phyloP scores from a whole-genome alignment of 2,113 vertebrate genomes.

The Hiodon alosoides region DNA sequence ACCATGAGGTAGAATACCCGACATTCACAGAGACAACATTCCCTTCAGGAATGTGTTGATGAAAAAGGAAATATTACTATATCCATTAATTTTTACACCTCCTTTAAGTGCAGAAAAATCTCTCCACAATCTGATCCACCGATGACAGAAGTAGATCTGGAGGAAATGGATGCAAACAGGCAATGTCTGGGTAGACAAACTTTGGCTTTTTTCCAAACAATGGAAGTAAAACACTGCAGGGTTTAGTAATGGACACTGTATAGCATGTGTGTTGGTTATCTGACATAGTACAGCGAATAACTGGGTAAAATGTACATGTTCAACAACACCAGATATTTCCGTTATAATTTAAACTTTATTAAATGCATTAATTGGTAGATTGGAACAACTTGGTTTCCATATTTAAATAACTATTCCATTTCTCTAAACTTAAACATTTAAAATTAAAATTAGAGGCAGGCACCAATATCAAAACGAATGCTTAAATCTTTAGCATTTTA shows the following conservation, averaged over 20 bases:
- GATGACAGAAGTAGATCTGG: background rate
- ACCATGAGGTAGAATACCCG: no score
- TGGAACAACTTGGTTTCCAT: constrained; percentile 6
- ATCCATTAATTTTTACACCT: no score
- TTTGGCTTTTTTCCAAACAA: background rate
- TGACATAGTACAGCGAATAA: background rate
- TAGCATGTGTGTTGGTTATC: background rate
- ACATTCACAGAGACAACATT: no score
- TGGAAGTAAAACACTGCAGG: background rate
- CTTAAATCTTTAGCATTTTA: no score
- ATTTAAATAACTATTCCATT: background rate
- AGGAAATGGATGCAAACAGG: background rate
- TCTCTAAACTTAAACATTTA: constrained; percentile 14
- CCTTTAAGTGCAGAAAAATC: no score
- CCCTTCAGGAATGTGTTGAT: no score
- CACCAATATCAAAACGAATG: no score
- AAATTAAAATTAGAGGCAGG: background rate
- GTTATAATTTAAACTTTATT: constrained; percentile 5
- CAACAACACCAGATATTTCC: background rate
- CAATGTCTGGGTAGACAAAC: no score
- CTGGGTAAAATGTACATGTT: no score
- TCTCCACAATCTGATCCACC: background rate
- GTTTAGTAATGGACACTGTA: background rate
- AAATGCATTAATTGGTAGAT: constrained; percentile 1
- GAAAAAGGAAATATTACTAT: no score